Conservation (phyloP, 30 jellyfish, hydroid and myxozoan genomes). For the Aurelia sp. region DNA sequence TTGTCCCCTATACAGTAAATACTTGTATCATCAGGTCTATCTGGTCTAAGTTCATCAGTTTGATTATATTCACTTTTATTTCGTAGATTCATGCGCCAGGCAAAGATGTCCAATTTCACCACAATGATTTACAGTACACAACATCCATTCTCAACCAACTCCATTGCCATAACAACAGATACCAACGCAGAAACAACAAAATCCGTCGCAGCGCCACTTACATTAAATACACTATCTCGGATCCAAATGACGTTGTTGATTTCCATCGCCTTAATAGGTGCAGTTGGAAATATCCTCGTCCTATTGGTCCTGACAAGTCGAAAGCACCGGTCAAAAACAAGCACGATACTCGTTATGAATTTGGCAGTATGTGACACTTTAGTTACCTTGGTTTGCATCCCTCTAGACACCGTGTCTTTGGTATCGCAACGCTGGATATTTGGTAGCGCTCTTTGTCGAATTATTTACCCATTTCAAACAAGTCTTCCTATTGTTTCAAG, state of each 20-base stretch:
- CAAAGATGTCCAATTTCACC: too few species aligned
- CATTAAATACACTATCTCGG: background rate
- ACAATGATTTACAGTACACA: too few species aligned
- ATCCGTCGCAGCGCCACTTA: background rate
- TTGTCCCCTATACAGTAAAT: too few species aligned
- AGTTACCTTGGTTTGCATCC: constrained; percentile 57
- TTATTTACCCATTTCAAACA: constrained; percentile 76
- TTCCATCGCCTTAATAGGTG: constrained; percentile 40
- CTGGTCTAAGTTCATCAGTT: too few species aligned
- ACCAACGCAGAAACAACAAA: background rate
- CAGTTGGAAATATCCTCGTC: constrained; percentile 57
- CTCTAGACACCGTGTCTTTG: constrained; percentile 48
- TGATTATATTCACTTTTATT: too few species aligned
- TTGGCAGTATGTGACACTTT: constrained; percentile 73
- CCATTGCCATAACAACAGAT: too few species aligned
- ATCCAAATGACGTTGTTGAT: constrained; percentile 36
- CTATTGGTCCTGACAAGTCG: constrained; percentile 29
- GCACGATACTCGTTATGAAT: constrained; percentile 67
- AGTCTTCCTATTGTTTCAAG: constrained; percentile 72
- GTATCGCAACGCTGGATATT: constrained; percentile 36
- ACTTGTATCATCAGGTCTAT: too few species aligned
- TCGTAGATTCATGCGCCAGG: too few species aligned
- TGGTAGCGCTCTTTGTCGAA: constrained; percentile 51
- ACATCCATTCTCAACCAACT: too few species aligned
- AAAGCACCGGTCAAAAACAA: constrained; percentile 66